Evolutionary conservation across 2,888 invertebrate genomes (phyloP), one percentile per base, ranked within the genome.

Genomic region (Acronicta alni): DNA sequence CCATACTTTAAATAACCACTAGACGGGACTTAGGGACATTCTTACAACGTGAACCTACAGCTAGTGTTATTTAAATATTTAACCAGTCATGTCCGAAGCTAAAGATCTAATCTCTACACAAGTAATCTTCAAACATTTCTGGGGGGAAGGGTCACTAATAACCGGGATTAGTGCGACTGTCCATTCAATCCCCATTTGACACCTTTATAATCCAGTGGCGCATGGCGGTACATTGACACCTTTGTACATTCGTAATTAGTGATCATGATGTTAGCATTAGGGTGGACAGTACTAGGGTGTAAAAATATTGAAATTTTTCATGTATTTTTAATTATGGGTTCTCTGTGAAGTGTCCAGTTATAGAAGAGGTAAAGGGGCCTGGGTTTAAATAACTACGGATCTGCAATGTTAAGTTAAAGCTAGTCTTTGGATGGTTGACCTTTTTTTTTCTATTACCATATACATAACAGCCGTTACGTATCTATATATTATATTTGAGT

Each of bases 111-210:
- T 35, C 35, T n/a, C n/a, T n/a, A 8, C 18, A 39, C 47, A 55
- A 26, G 56, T 32, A 8, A 32, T 41, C 23, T 23, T 32, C 23
- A 45, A 61, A 49, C 42, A 58, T 35, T 6, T 35, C 3, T 12
- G 7, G 6, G 5, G n/a, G 35, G 6, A 26, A 30, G 70, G 70
- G 64, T 74, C 67, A 45, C 23, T 67, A 44, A 56, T 64, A 43
- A 44, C 46, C 0, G 0, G 49, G 59, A 53, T 75, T 71, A 72
- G 20, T 7, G 45, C 57, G 64, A 5, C 32, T 67, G 75, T 74
- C 75, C 77, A 65, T 52, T 49, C 20, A 35, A 75, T 77, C 73
- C 66, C 79, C 48, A 76, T 73, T 88, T 88, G 83, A 80, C 88
- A 81, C 88, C 80, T 85, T 49, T 4, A 8, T 81, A 77, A 84